Evolutionary conservation across 2,888 invertebrate genomes (phyloP).

Genomic region (Nemapogon koenigi): DNA sequence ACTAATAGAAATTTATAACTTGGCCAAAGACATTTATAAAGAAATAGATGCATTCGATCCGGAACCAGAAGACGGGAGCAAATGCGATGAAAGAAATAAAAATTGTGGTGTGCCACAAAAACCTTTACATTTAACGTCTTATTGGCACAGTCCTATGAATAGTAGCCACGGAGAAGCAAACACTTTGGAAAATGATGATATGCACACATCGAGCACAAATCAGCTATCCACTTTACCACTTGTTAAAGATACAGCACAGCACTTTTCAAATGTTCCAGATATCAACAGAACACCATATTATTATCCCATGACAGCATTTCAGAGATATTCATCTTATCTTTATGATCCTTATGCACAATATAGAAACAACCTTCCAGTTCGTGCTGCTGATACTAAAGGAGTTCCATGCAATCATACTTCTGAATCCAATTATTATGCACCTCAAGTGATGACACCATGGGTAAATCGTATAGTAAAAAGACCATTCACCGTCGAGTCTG

Average conservation of each 20-base stretch:
- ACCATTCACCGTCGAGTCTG: constrained; percentile 20
- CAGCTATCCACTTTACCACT: too few species aligned
- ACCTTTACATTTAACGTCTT: too few species aligned
- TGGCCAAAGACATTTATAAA: constrained; percentile 49
- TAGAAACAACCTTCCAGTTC: background rate
- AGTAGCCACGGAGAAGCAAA: too few species aligned
- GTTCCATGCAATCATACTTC: background rate
- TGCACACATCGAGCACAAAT: too few species aligned
- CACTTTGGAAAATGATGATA: too few species aligned
- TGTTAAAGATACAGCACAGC: too few species aligned
- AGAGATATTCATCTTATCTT: constrained; percentile 31
- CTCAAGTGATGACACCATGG: background rate
- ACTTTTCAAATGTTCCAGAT: too few species aligned
- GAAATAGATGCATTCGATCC: constrained; percentile 45
- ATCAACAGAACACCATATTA: constrained; percentile 36
- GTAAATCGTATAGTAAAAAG: constrained; percentile 1
- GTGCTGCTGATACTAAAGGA: background rate
- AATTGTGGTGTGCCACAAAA: too few species aligned
- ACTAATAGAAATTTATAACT: constrained; percentile 44
- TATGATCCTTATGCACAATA: background rate
- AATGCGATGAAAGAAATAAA: too few species aligned
- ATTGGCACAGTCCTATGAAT: too few species aligned
- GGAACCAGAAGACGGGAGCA: too few species aligned
- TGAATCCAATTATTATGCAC: background rate
- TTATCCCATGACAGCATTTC: constrained; percentile 32